phyloP scores from a whole-genome alignment of 1,140 invertebrate species.

The Heliothis subflexa region DNA sequence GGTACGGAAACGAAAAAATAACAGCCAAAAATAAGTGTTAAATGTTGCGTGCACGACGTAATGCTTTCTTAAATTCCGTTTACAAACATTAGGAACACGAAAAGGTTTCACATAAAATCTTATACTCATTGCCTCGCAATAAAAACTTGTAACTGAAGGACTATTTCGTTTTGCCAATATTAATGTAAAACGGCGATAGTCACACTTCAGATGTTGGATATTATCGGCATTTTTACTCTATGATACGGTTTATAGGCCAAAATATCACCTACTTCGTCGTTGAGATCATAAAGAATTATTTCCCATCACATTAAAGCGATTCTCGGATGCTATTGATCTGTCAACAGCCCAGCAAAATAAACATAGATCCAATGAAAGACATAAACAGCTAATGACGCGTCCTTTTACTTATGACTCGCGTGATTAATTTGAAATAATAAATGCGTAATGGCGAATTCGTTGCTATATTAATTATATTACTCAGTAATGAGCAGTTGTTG shows the following conservation, averaged over 20 bases:
- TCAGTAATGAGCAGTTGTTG: not conserved
- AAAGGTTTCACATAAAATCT: constrained; percentile 33
- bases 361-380: constrained; percentile 17
- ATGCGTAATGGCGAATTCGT: constrained; percentile 2
- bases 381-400: constrained; percentile 28
- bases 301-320: constrained; percentile 32
- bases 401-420: constrained; percentile 23
- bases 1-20: not conserved
- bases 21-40: constrained; percentile 14
- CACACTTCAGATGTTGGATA: constrained; percentile 4
- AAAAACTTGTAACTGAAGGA: constrained; percentile 7
- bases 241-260: constrained; percentile 20
- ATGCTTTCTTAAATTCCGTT: constrained; percentile 23
- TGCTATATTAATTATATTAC: constrained; percentile 1
- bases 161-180: constrained; percentile 7
- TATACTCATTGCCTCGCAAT: constrained; percentile 5
- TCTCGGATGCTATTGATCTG: constrained; percentile 31
- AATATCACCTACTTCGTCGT: constrained; percentile 29
- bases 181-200: constrained; percentile 7
- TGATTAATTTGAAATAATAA: constrained; percentile 29
- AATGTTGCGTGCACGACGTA: constrained; percentile 21
- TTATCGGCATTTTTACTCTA: constrained; percentile 22
- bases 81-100: constrained; percentile 18
- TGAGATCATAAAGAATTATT: constrained; percentile 40
- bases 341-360: constrained; percentile 23